Base-by-base conservation (phyloP, 64 coral and sea anemone genomes). In the Stichodactyla mertensii region DNA sequence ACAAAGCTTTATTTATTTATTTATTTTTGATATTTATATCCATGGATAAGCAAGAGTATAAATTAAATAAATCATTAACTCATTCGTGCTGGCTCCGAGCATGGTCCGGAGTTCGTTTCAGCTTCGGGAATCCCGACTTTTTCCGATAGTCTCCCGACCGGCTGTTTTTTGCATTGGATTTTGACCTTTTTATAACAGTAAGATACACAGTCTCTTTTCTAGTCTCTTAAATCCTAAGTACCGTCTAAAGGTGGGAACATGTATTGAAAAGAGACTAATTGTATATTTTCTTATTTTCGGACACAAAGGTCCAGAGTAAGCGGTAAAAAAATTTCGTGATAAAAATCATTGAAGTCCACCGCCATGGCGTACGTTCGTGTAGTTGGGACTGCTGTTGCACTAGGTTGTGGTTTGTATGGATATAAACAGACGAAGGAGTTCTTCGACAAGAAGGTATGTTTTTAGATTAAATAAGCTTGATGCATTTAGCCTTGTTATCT, bases 321-420 rank as follows among this genome's bases (percentile, higher is more conserved):
- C 24, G 10, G 23, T 9, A 74, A 26, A 74, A 31, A 13, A 74
- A 10, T 27, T 58, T 22, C 66, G 66, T 27, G 24, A 74, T 58
- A 31, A 11, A 74, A 74, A 27, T 74, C 24, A 31, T 27, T 6
- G 62, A 61, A n/a, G 18, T 66, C 18, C 7, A 23, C 8, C 24
- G 24, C 26, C 69, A 95, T 95, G 94, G 86, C 94, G 16, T 95
- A 92, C 52, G 69, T 92, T 81, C 90, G 90, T 61, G 45, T 95
- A 77, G 84, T 92, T 87, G 94, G 94, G 18, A 89, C 90, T 19
- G 55, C 83, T 16, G 57, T 79, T 16, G 89, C 87, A 16, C 64
- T 92, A 16, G 87, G 82, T 36, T 54, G 87, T 20, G 91, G 94
- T 14, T 77, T 89, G 59, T 92, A 92, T 89, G 90, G 87, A 77